A percentile compares a stretch with the other conserved stretches of the same genome.
phyloP scores from a whole-genome alignment of 1,140 invertebrate genomes.

The Branchinecta lynchi region DNA sequence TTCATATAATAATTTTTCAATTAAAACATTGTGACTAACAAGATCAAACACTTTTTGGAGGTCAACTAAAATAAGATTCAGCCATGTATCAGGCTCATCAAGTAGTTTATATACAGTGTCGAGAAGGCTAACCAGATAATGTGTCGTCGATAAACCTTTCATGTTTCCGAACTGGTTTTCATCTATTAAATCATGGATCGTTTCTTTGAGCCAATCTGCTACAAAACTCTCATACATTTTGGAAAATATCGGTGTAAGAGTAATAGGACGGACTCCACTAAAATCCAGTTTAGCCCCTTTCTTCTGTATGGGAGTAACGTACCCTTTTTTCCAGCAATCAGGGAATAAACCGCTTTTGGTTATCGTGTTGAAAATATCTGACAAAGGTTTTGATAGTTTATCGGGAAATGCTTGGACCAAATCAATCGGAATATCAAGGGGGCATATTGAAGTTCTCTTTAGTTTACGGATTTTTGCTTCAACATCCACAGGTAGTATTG shows the following conservation, averaged over 20 bases:
- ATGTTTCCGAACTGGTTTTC: not conserved
- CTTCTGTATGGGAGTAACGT: not conserved
- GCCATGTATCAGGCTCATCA: not conserved
- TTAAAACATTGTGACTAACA: not conserved
- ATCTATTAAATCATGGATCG: not conserved
- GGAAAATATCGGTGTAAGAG: not conserved
- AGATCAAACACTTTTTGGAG: not conserved
- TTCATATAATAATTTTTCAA: not conserved
- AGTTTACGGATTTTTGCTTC: not conserved
- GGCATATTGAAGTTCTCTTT: not conserved
- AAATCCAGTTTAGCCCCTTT: not conserved
- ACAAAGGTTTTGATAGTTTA: not conserved
- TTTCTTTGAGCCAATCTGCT: not conserved
- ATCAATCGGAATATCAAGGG: not conserved
- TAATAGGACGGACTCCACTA: not conserved
- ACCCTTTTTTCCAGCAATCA: not conserved
- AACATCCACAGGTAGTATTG: no score
- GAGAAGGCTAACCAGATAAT: not conserved
- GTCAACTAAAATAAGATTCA: not conserved
- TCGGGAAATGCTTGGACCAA: not conserved
- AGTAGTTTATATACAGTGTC: not conserved
- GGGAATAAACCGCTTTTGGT: not conserved
- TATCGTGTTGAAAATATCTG: not conserved
- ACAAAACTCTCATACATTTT: slow-evolving; percentile 8
- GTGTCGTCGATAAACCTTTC: not conserved